A percentile compares a stretch with the other conserved stretches of the same genome.
phyloP scores from a whole-genome alignment of 2,797 vertebrate species.

The Rhinoraja longicauda region DNA sequence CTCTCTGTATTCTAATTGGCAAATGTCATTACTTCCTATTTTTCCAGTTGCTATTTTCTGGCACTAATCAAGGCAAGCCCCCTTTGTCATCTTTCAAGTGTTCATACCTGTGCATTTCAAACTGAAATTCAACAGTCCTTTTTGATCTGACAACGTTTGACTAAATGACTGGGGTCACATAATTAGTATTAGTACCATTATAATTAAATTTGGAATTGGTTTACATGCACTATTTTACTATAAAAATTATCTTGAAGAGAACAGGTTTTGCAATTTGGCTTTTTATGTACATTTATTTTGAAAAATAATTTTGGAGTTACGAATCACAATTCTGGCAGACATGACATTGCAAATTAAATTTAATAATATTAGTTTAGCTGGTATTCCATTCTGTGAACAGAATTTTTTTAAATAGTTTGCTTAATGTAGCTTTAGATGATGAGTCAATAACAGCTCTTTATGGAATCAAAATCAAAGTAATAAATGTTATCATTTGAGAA shows the following conservation, averaged over 20 bases:
- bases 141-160: background rate
- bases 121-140: background rate
- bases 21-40: background rate
- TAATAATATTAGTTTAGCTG: slow-evolving; percentile 11
- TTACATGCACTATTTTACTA: too few species aligned
- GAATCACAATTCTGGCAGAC: background rate
- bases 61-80: background rate
- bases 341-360: background rate
- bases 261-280: background rate
- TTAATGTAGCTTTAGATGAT: background rate
- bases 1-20: background rate
- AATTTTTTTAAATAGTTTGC: slow-evolving; percentile 5
- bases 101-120: background rate
- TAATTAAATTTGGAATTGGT: too few species aligned
- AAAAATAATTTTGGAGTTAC: background rate
- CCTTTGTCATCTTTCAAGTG: background rate
- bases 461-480: background rate
- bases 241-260: background rate
- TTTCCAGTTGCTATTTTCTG: background rate
- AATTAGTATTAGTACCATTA: background rate
- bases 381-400: slow-evolving; percentile 8
- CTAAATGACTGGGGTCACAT: background rate
- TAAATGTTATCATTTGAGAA: slow-evolving; percentile 15
- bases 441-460: background rate
- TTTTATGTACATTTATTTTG: slow-evolving; percentile 6